Percentiles rank a stretch among this genome's conserved stretches.
phyloP scores from a whole-genome alignment of 2,888 invertebrate species.

The Leptura quadrifasciata region DNA sequence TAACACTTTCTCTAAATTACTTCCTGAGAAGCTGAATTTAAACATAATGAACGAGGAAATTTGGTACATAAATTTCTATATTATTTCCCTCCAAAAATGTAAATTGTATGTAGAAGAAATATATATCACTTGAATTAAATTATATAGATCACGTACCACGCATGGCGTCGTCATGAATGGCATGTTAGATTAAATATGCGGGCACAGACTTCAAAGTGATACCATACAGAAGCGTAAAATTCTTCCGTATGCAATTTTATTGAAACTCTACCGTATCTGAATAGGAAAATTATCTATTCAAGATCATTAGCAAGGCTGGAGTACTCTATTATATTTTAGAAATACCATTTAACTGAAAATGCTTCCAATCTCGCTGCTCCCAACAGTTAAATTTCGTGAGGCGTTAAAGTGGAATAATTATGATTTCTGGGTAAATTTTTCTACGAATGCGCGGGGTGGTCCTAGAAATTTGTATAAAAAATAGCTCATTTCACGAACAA shows the following conservation, averaged over 20 bases:
- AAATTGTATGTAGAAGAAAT: too few species aligned
- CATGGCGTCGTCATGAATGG: not conserved
- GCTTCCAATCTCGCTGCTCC: not conserved
- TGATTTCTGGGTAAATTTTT: not conserved
- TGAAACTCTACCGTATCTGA: conserved; percentile 4
- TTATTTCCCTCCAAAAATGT: too few species aligned
- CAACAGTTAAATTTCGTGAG: not conserved
- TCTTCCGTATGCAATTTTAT: conserved; percentile 12
- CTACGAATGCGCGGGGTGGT: not conserved
- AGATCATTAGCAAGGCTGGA: not conserved
- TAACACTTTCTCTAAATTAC: too few species aligned
- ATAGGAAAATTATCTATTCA: conserved; percentile 17
- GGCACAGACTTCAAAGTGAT: not conserved
- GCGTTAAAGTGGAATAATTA: not conserved
- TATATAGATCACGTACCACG: too few species aligned
- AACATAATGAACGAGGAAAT: too few species aligned
- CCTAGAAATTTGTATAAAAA: too few species aligned
- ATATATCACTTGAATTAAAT: too few species aligned
- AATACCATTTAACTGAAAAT: not conserved
- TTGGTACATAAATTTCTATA: too few species aligned
- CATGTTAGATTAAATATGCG: conserved; percentile 13
- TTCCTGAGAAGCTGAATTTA: too few species aligned
- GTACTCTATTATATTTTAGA: not conserved
- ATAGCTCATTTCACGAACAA: too few species aligned
- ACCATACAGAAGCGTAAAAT: not conserved